Evolutionary conservation across 2,797 vertebrate species (phyloP), one percentile per base, ranked within the genome.

Genomic region (Vipera latastei): DNA sequence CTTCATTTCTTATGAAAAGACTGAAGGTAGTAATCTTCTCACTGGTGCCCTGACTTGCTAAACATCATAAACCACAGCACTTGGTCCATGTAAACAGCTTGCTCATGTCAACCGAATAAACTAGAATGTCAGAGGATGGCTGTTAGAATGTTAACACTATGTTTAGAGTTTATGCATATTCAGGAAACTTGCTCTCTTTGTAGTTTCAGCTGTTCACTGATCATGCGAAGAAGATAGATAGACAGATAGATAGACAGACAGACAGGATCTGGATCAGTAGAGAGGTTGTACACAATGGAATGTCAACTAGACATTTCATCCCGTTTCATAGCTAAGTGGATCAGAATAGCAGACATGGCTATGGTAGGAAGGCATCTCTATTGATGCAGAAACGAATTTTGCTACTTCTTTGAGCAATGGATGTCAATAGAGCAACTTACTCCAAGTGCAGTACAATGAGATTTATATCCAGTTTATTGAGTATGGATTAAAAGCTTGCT

Each of bases 31-130:
- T 95, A 96, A 96, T 96, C 96, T 96, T 95, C 96, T 95, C 95
- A 89, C 93, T 90, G 94, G 93, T 94, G 94, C 95, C 96, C 95
- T 95, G 95, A 93, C 73, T 94, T 96, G 95, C 96, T 96, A 96
- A 95, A 95, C 96, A 95, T 92, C 90, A 91, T 94, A 95, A 97
- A 96, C 96, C 96, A 96, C 94, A 95, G 94, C 88, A 91, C 92
- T 91, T 88, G 91, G 78, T 92, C 92, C 94, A 94, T 93, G 95
- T 96, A 96, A 97, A 94, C 96, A 95, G 94, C 92, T 87, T 87
- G 91, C 56, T 48, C 89, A 20, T 94, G 96, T 95, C 93, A 93
- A 91, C 86, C 89, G 96, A 96, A 96, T 96, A 96, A 92, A 89
- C 95, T 93, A 55, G 20, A 56, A 96, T 93, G 53, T 89, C 73